Evolutionary conservation across 2,797 vertebrate species (phyloP).

Genomic region (Moxostoma hubbsi): DNA sequence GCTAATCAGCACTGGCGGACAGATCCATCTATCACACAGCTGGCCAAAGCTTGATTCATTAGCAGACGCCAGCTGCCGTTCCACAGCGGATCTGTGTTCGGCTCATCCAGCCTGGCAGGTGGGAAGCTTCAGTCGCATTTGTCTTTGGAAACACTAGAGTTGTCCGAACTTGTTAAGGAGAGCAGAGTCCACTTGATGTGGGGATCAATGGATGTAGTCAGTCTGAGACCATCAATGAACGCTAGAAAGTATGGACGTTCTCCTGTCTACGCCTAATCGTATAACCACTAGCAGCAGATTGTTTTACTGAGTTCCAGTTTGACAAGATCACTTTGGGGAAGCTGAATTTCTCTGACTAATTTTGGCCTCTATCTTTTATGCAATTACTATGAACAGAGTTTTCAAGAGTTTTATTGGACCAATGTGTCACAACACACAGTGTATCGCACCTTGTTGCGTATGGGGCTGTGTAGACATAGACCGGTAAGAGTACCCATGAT

Average conservation of each 20-base stretch:
- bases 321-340: background rate
- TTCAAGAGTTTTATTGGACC: too few relatives aligned
- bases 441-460: too few relatives aligned
- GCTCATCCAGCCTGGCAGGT: constrained; percentile 48
- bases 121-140: constrained; percentile 46
- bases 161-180: constrained; percentile 48
- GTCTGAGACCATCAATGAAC: constrained; percentile 32
- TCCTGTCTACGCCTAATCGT: constrained; percentile 7
- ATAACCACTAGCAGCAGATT: constrained; percentile 11
- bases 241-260: constrained; percentile 25
- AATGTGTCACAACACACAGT: too few relatives aligned
- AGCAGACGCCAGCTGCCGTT: constrained; percentile 42
- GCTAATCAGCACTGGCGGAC: constrained; percentile 72
- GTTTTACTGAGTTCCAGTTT: background rate
- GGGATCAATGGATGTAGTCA: constrained; percentile 47
- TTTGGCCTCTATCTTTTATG: too few relatives aligned
- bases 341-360: background rate
- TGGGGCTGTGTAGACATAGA: too few relatives aligned
- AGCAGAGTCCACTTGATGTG: constrained; percentile 22
- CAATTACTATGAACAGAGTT: too few relatives aligned
- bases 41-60: constrained; percentile 49
- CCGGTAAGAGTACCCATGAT: too few relatives aligned
- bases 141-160: constrained; percentile 53
- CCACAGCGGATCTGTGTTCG: constrained; percentile 24
- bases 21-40: constrained; percentile 65